These are phyloP conservation scores for Zingel zingel DNA, from an alignment of 2,113 vertebrate species.

Conservation along the genomic window DNA sequence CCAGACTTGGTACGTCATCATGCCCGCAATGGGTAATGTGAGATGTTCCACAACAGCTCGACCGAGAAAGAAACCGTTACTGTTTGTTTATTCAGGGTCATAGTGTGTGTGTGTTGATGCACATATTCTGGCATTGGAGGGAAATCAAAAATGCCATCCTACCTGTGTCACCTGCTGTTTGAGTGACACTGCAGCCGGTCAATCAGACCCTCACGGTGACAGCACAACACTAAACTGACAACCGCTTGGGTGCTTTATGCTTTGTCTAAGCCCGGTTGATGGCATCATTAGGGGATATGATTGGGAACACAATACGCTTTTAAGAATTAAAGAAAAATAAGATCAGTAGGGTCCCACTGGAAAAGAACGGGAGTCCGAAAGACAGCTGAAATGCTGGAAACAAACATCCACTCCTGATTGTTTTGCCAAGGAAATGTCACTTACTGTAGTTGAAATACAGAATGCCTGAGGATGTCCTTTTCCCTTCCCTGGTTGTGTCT, in stretches of 20 bases:
- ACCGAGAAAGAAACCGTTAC: background rate
- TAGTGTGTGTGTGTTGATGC: background rate
- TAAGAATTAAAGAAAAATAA: background rate
- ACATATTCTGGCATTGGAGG: background rate
- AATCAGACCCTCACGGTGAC: conserved; percentile 24
- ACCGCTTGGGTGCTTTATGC: conserved; percentile 16
- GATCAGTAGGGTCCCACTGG: conserved; percentile 29
- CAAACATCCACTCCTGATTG: conserved; percentile 67
- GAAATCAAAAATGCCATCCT: background rate
- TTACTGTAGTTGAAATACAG: conserved; percentile 67
- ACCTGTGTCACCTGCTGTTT: conserved; percentile 4
- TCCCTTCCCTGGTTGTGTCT: conserved; percentile 68
- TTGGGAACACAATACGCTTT: conserved; percentile 41
- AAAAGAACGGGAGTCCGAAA: conserved; percentile 31
- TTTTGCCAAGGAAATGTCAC: conserved; percentile 77
- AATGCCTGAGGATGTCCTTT: conserved; percentile 77
- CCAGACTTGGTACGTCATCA: conserved; percentile 27
- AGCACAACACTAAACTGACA: conserved; percentile 35
- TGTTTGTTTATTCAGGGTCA: background rate
- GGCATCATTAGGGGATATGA: conserved; percentile 23
- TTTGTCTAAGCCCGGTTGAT: conserved; percentile 10
- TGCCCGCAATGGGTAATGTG: conserved; percentile 1
- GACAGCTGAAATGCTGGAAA: conserved; percentile 52
- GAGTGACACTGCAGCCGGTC: conserved; percentile 21
- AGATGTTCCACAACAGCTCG: background rate